phyloP scores from a whole-genome alignment of 2,888 invertebrate genomes.

The Autographa pulchrina region DNA sequence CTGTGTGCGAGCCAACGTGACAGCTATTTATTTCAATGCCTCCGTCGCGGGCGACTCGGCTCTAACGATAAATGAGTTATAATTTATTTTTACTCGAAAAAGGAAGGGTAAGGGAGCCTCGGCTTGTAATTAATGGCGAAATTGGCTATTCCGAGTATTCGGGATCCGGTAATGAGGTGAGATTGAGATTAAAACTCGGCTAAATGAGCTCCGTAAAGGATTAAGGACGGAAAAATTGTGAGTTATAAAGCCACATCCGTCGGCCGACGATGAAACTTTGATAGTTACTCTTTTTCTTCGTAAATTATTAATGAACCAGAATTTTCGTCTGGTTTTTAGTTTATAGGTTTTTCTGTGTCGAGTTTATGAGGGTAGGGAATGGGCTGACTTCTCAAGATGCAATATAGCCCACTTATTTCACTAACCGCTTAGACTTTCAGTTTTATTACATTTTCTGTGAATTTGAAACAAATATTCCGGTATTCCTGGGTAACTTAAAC shows the following conservation, averaged over 20 bases:
- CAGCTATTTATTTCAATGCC: constrained; percentile 81
- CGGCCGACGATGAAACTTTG: constrained; percentile 66
- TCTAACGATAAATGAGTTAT: constrained; percentile 87
- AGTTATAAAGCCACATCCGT: constrained; percentile 69
- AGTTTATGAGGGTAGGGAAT: constrained; percentile 20
- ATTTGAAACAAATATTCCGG: background rate
- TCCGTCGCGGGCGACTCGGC: constrained; percentile 68
- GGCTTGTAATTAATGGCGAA: constrained; percentile 86
- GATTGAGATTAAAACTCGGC: constrained; percentile 88
- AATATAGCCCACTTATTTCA: background rate
- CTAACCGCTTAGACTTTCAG: background rate
- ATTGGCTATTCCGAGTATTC: constrained; percentile 89
- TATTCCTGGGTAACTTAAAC: background rate
- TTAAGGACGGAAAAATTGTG: constrained; percentile 77
- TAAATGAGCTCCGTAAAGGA: constrained; percentile 85
- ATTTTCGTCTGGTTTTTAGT: constrained; percentile 50
- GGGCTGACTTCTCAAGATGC: background rate
- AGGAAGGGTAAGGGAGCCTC: constrained; percentile 82
- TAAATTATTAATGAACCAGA: constrained; percentile 65
- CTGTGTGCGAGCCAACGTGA: constrained; percentile 78
- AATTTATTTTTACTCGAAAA: constrained; percentile 89
- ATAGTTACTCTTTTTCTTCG: constrained; percentile 66
- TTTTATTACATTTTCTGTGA: background rate
- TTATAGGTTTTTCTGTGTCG: constrained; percentile 43
- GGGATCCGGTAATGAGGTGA: constrained; percentile 87